These are phyloP conservation scores for Leptinotarsa tumamoca DNA, from an alignment of 2,888 invertebrate species.

Conservation along the genomic window DNA sequence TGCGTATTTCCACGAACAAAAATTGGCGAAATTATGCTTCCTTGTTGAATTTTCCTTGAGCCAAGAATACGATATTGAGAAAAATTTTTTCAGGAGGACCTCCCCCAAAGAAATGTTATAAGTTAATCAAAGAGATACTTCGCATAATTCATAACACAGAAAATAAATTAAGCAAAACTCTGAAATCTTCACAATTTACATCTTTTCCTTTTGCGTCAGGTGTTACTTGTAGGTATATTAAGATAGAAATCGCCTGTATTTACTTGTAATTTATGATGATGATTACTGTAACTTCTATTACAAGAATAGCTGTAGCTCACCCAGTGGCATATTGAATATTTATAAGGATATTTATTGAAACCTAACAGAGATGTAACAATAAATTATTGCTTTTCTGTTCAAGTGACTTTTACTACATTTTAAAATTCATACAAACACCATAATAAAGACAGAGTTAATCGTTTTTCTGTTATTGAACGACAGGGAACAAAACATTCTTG, in stretches of 20 bases:
- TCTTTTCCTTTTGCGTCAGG: neutral
- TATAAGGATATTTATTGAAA: neutral
- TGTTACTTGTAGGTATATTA: neutral
- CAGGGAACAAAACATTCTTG: neutral
- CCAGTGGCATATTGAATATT: conserved; percentile 5
- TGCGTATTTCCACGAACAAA: too few relatives aligned
- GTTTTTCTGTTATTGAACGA: too few relatives aligned
- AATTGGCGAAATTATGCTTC: too few relatives aligned
- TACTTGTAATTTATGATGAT: neutral
- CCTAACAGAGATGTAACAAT: neutral
- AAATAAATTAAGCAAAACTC: too few relatives aligned
- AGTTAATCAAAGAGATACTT: too few relatives aligned
- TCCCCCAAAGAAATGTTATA: too few relatives aligned
- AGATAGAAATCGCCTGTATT: neutral
- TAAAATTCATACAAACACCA: neutral
- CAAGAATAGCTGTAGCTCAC: neutral
- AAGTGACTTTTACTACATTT: neutral
- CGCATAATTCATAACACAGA: too few relatives aligned
- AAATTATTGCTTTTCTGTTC: neutral
- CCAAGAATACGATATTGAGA: too few relatives aligned
- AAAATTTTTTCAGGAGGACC: too few relatives aligned
- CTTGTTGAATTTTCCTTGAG: too few relatives aligned
- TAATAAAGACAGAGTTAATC: too few relatives aligned
- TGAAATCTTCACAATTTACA: neutral
- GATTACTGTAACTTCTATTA: neutral